Evolutionary conservation across 2,888 invertebrate genomes (phyloP), one percentile per base, ranked within the genome.

Genomic region (Oligia latruncula): DNA sequence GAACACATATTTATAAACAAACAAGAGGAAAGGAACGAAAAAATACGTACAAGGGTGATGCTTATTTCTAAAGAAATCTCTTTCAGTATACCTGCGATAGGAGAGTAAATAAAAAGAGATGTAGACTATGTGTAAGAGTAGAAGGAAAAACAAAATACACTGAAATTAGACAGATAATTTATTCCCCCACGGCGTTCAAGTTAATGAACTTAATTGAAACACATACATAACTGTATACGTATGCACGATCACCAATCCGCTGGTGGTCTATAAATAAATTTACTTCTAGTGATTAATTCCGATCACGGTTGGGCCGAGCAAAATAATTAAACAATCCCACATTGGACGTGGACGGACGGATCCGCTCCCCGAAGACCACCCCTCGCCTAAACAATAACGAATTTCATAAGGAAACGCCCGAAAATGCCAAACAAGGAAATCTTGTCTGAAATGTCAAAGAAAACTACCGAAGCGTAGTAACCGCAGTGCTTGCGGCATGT

Each of bases 281-380:
- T 90, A 92, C 89, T 93, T 92, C 90, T 90, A 91, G 90, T 92
- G 91, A 95, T 95, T 95, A 95, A 96, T 95, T 95, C 95, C 89
- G 94, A 94, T 95, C 95, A 95, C 95, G 95, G 90, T 85, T 90
- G 91, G 92, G 90, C 92, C 92, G 92, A 93, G 92, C 94, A 92
- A 95, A 96, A 96, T 96, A 96, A 96, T 96, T 95, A 95, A 95
- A 96, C 96, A 95, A 95, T 94, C 94, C 95, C 92, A 93, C 92
- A 92, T 91, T 91, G 92, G 92, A 92, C 92, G 92, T 91, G 83
- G 80, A 89, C 90, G 92, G 91, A 90, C 91, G 90, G 91, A 90
- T 91, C 89, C 66, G 81, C 88, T 94, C 95, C 94, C 95, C 74
- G 82, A 86, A 94, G 94, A 91, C 92, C 89, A 85, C 88, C 91